A percentile compares a stretch with the other conserved stretches of the same genome.
These are phyloP conservation scores for Phyllostomus hastatus DNA, from an alignment of 2,113 vertebrate species.

Conservation along the genomic window DNA sequence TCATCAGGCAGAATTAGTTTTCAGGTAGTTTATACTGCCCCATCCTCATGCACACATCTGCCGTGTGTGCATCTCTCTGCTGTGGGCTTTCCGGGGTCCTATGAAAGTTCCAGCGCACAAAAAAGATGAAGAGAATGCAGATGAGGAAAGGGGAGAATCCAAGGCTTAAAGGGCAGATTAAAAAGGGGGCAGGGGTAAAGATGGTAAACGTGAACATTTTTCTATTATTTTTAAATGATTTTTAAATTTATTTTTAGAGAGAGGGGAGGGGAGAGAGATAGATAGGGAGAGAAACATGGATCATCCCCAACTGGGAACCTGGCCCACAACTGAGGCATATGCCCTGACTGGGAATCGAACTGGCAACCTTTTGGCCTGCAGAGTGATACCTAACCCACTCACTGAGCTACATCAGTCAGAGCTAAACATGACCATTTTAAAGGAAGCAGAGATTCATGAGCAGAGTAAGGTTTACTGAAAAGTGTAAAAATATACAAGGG, in stretches of 20 bases:
- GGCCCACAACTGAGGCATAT: no score
- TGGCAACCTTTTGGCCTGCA: no score
- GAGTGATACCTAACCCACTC: no score
- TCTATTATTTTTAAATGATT: no score
- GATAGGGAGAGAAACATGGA: no score
- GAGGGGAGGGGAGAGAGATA: no score
- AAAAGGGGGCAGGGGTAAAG: not conserved
- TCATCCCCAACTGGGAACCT: no score
- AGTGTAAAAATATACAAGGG: not conserved
- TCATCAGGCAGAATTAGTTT: not conserved
- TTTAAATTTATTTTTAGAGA: no score
- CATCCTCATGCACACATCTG: not conserved
- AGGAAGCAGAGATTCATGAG: conserved; percentile 8
- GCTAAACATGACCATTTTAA: not conserved
- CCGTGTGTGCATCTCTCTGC: not conserved
- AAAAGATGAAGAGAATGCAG: not conserved
- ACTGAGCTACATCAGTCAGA: no score
- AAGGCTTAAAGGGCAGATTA: not conserved
- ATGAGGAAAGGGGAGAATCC: not conserved
- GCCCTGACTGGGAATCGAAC: no score
- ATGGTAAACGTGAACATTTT: not conserved
- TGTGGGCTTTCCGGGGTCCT: not conserved
- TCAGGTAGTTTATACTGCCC: not conserved
- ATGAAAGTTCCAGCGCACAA: not conserved
- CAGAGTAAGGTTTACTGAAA: not conserved